phyloP scores from a whole-genome alignment of 2,888 invertebrate species.

The Cylloceria caligata region DNA sequence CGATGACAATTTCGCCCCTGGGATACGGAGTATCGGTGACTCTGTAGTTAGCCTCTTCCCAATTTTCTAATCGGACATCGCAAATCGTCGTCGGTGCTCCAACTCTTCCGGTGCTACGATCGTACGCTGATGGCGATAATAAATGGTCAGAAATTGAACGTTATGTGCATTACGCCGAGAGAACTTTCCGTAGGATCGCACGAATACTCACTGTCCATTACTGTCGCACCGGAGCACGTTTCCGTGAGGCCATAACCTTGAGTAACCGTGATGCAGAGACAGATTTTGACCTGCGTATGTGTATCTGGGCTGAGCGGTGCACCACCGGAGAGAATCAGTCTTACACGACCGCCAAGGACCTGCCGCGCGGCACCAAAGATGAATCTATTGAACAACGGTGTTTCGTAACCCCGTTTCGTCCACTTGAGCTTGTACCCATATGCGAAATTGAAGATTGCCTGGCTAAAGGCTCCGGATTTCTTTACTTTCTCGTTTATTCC shows the following conservation, averaged over 20 bases:
- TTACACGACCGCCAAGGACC: conserved; percentile 95
- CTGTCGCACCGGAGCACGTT: conserved; percentile 96
- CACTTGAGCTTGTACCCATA: conserved; percentile 96
- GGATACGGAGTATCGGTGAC: conserved; percentile 94
- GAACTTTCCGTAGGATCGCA: too few species aligned
- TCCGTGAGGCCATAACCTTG: conserved; percentile 99
- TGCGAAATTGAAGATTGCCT: conserved; percentile 96
- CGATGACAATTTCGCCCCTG: conserved; percentile 93
- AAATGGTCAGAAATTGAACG: background rate
- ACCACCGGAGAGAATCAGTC: conserved; percentile 96
- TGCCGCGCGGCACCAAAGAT: conserved; percentile 87
- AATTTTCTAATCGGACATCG: conserved; percentile 94
- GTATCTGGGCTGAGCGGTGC: conserved; percentile 98
- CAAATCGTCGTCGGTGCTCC: conserved; percentile 95
- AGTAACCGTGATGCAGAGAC: conserved; percentile 95
- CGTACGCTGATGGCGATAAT: conserved; percentile 82
- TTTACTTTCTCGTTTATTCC: conserved; percentile 97
- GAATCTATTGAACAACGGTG: conserved; percentile 90
- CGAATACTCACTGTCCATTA: conserved; percentile 92
- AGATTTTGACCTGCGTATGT: conserved; percentile 96
- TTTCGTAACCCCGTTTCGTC: conserved; percentile 92
- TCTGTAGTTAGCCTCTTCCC: conserved; percentile 97
- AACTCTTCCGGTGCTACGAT: conserved; percentile 92
- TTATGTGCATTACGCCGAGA: background rate
- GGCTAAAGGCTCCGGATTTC: conserved; percentile 91